A percentile compares a stretch with the other conserved stretches of the same genome.
These are phyloP conservation scores for Sphyrna mokarran DNA, from an alignment of 2,113 vertebrate genomes.

Conservation along the genomic window DNA sequence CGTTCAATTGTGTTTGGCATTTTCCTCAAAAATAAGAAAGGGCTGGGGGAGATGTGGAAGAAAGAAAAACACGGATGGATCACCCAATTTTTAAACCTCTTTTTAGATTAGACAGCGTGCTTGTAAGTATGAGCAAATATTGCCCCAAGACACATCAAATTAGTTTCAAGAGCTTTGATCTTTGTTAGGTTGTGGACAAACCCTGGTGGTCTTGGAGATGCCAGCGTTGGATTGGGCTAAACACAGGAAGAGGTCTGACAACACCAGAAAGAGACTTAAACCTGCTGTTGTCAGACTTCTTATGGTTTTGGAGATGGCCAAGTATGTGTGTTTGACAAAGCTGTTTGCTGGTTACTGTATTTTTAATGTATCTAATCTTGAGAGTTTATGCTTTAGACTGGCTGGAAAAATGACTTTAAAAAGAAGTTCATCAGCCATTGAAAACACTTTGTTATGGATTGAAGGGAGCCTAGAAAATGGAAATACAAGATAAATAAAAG, in stretches of 20 bases:
- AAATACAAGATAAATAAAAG: background rate
- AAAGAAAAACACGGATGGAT: background rate
- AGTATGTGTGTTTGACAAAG: background rate
- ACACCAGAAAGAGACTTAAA: too few species aligned
- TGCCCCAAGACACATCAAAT: background rate
- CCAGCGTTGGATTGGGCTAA: too few species aligned
- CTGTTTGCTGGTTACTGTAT: background rate
- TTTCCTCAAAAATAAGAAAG: background rate
- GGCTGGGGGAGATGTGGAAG: too few species aligned
- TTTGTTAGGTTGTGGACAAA: background rate
- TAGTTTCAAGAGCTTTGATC: background rate
- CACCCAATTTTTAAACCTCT: background rate
- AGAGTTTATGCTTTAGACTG: background rate
- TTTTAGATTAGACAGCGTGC: background rate
- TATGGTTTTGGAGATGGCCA: background rate
- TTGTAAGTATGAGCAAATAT: background rate
- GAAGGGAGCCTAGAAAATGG: background rate
- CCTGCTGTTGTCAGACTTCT: too few species aligned
- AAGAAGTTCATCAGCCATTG: background rate
- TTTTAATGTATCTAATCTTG: background rate
- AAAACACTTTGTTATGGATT: background rate
- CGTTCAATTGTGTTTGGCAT: background rate
- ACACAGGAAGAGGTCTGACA: too few species aligned
- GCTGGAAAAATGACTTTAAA: background rate
- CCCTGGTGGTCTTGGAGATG: background rate